Percentiles rank a stretch among this genome's conserved stretches.
Evolutionary conservation across 1,140 invertebrate genomes (phyloP).

Genomic region (Panagrolaimus sp.): DNA sequence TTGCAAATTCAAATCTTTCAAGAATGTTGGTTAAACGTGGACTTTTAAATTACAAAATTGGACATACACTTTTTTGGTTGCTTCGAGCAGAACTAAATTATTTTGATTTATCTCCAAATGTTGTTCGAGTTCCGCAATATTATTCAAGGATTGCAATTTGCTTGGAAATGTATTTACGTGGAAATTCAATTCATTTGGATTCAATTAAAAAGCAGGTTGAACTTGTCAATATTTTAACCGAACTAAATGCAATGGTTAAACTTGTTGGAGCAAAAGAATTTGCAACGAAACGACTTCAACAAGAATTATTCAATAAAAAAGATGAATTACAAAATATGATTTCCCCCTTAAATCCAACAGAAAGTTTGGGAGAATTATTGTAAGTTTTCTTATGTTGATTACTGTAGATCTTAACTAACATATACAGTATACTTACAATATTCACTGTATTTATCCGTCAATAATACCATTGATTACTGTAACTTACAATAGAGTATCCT

Average conservation of each 20-base stretch:
- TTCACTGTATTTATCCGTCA: too few relatives aligned
- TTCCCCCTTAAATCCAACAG: slow-evolving; percentile 55
- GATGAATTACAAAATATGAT: slow-evolving; percentile 60
- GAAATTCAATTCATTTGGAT: slow-evolving; percentile 65
- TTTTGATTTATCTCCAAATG: not conserved
- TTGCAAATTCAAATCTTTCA: slow-evolving; percentile 80
- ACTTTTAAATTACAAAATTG: slow-evolving; percentile 84
- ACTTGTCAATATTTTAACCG: slow-evolving; percentile 71
- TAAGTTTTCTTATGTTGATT: slow-evolving; percentile 41
- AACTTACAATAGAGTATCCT: too few relatives aligned
- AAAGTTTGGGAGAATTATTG: slow-evolving; percentile 60
- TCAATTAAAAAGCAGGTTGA: slow-evolving; percentile 82
- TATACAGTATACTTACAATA: too few relatives aligned
- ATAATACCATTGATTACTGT: too few relatives aligned
- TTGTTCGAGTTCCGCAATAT: not conserved
- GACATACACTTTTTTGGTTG: slow-evolving; percentile 94
- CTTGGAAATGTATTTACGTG: slow-evolving; percentile 12
- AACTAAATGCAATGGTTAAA: slow-evolving; percentile 41
- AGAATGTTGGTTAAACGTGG: slow-evolving; percentile 80
- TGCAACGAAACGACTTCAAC: slow-evolving; percentile 61
- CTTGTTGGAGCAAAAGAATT: not conserved
- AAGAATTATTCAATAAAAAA: slow-evolving; percentile 64
- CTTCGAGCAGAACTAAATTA: slow-evolving; percentile 62
- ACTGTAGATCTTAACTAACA: too few relatives aligned
- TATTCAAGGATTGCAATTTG: not conserved